A percentile compares a stretch with the other conserved stretches of the same genome.
phyloP scores from a whole-genome alignment of 2,888 invertebrate species.

The Leistus spinibarbis region DNA sequence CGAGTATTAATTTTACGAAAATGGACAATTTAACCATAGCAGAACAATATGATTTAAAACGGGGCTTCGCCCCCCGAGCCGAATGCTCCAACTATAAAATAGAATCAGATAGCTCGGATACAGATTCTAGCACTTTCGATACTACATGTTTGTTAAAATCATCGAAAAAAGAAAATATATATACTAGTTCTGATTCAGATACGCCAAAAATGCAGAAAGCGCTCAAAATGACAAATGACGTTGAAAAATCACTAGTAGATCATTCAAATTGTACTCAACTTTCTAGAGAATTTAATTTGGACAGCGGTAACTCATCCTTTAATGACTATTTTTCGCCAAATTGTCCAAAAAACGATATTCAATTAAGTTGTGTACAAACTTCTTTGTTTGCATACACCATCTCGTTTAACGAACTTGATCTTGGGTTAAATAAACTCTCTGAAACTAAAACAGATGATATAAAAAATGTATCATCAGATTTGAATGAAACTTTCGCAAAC shows the following conservation, averaged over 20 bases:
- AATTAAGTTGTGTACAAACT: not conserved
- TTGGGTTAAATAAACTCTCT: too few relatives aligned
- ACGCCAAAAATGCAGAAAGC: not conserved
- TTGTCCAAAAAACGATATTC: not conserved
- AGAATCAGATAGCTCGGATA: not conserved
- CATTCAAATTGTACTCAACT: too few relatives aligned
- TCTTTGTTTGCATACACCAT: not conserved
- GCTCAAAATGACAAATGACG: not conserved
- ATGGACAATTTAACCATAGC: conserved; percentile 19
- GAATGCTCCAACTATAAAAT: not conserved
- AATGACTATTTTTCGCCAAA: not conserved
- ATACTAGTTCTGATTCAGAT: not conserved
- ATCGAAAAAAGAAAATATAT: not conserved
- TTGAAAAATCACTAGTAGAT: not conserved
- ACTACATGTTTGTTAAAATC: not conserved
- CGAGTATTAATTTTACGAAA: conserved; percentile 13
- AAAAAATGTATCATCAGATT: not conserved
- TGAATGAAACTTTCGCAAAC: too few relatives aligned
- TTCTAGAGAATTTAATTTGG: not conserved
- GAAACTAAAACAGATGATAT: not conserved
- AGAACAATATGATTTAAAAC: conserved; percentile 29
- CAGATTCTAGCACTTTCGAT: not conserved
- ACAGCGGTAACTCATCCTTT: not conserved
- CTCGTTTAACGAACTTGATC: not conserved
- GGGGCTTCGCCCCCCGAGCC: conserved; percentile 37